Conservation (phyloP, 1,140 invertebrate species). For the Aleiodes sp. region DNA sequence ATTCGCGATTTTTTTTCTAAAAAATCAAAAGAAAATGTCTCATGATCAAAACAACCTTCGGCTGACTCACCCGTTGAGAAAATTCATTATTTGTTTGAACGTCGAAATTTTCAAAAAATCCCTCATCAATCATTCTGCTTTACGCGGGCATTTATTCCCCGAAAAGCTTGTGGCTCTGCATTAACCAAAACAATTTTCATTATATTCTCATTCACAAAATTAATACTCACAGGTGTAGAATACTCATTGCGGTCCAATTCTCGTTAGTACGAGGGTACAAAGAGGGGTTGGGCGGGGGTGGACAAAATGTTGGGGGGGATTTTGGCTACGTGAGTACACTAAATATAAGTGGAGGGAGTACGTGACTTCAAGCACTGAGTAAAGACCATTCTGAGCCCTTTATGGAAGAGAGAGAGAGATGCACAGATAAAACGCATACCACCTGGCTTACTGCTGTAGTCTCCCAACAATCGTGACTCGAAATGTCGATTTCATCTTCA, state of each 20-base stretch:
- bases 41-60: too few relatives aligned
- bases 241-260: constrained; percentile 22
- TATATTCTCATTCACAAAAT: constrained; percentile 16
- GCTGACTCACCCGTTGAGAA: too few relatives aligned
- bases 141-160: too few relatives aligned
- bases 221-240: constrained; percentile 17
- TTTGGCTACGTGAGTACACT: not conserved
- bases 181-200: not conserved
- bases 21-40: too few relatives aligned
- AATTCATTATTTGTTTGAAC: too few relatives aligned
- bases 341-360: constrained; percentile 6
- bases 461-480: not conserved
- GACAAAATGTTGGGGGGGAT: not conserved
- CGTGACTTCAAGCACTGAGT: constrained; percentile 14
- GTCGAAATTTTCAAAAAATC: too few relatives aligned
- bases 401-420: too few relatives aligned
- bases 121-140: too few relatives aligned
- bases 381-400: not conserved
- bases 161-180: not conserved
- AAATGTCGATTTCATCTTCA: constrained; percentile 2
- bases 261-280: not conserved
- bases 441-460: not conserved
- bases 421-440: not conserved
- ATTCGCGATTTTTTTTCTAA: too few relatives aligned
- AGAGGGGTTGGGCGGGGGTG: too few relatives aligned